Evolutionary conservation across 2,888 invertebrate species (phyloP), one percentile per base, ranked within the genome.

Genomic region (Netelia melanura): DNA sequence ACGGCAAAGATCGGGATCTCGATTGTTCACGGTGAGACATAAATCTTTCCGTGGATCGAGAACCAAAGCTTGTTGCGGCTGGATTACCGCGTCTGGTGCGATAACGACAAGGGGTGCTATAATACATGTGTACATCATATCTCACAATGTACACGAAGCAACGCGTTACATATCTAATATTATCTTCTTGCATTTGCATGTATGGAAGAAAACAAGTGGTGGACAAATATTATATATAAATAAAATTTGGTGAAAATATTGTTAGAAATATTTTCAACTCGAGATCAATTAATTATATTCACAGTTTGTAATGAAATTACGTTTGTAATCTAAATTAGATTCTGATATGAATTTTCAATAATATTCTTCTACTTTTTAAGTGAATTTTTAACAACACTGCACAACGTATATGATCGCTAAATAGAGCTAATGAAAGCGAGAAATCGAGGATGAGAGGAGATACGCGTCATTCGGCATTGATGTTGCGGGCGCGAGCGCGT

Each of bases 381-480:
- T 5, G 38, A 38, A 38, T 6, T 38, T 3, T 6, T 17, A 21
- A 25, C 17, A 38, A 30, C 44, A 52, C 58, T 44, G 75, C 71
- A 89, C 38, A 38, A 38, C 38, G 38, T 38, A 38, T 38, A 38
- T 38, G 38, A 38, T 38, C 6, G 38, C 6, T 38, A 38, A 89
- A 88, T 89, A 86, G 86, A 64, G 84, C 88, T 88, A 90, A 90
- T 87, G 87, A 89, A 86, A 77, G 62, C 65, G 64, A 56, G 3
- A 72, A 86, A 82, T 80, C 82, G 85, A 89, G 89, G 88, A 89
- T 86, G 81, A 78, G 68, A 72, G 11, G 72, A 81, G 85, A 85
- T 85, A 85, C 74, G 82, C 74, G 67, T 79, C 81, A 72, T 83
- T 85, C 65, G 79, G 81, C 77, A 74, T 80, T 84, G 87, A 86